These are phyloP conservation scores for Zaprionus davidi DNA, from an alignment of 1,140 invertebrate genomes.

Conservation along the genomic window DNA sequence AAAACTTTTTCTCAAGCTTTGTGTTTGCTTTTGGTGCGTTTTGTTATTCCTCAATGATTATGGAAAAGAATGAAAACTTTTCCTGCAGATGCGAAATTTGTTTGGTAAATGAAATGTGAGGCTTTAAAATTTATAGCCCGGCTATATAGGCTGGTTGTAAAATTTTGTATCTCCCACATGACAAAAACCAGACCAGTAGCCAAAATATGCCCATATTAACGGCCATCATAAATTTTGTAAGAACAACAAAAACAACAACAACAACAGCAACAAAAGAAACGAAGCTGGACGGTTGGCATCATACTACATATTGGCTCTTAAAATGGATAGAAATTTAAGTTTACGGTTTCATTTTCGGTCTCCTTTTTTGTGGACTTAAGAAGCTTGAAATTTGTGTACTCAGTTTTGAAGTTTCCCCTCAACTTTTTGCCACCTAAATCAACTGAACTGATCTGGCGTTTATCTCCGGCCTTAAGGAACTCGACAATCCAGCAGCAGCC, in stretches of 20 bases:
- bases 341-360: background rate
- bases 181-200: constrained; percentile 27
- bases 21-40: background rate
- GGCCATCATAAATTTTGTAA: constrained; percentile 57
- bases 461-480: constrained; percentile 17
- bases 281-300: constrained; percentile 16
- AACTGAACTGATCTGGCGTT: constrained; percentile 20
- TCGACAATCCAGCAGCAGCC: constrained; percentile 4
- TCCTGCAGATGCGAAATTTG: constrained; percentile 16
- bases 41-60: constrained; percentile 13
- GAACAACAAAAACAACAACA: constrained; percentile 33
- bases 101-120: constrained; percentile 33
- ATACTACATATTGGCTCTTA: constrained; percentile 46
- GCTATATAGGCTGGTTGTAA: constrained; percentile 35
- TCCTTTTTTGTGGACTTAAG: background rate
- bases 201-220: constrained; percentile 49
- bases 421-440: constrained; percentile 26
- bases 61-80: constrained; percentile 6
- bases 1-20: background rate
- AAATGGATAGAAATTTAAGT: constrained; percentile 45
- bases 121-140: constrained; percentile 53
- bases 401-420: background rate
- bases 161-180: constrained; percentile 41
- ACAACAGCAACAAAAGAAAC: constrained; percentile 1
- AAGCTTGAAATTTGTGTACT: constrained; percentile 3